phyloP scores from a whole-genome alignment of 2,113 vertebrate species.

The Crotalus viridis region DNA sequence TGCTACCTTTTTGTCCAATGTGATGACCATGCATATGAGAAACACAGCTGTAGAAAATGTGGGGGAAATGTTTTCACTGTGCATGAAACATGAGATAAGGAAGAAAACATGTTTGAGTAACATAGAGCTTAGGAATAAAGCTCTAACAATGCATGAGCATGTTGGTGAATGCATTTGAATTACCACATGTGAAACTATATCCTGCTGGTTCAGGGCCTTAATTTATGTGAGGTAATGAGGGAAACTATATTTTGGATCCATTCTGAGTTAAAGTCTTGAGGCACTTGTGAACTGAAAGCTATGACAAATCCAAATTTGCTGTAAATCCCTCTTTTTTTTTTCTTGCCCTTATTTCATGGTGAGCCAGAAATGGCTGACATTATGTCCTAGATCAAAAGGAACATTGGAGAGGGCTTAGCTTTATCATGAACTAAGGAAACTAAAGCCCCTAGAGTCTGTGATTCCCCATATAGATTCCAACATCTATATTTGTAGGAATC shows the following conservation, averaged over 20 bases:
- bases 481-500: background rate
- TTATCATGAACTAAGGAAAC: background rate
- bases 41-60: background rate
- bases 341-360: background rate
- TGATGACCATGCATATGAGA: background rate
- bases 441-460: background rate
- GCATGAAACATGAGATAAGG: background rate
- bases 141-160: background rate
- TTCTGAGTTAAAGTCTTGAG: background rate
- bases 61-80: background rate
- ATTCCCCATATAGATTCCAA: background rate
- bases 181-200: background rate
- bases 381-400: background rate
- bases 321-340: background rate
- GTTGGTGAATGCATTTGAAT: background rate
- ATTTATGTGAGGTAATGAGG: background rate
- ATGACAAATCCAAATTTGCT: background rate
- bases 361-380: background rate
- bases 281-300: background rate
- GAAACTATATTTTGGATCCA: background rate
- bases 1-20: background rate
- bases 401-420: background rate
- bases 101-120: background rate
- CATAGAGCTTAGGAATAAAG: background rate
- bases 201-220: background rate